Percentiles rank a stretch among this genome's conserved stretches.
phyloP scores from a whole-genome alignment of 2,888 invertebrate species.

The Pterobdella sp. region DNA sequence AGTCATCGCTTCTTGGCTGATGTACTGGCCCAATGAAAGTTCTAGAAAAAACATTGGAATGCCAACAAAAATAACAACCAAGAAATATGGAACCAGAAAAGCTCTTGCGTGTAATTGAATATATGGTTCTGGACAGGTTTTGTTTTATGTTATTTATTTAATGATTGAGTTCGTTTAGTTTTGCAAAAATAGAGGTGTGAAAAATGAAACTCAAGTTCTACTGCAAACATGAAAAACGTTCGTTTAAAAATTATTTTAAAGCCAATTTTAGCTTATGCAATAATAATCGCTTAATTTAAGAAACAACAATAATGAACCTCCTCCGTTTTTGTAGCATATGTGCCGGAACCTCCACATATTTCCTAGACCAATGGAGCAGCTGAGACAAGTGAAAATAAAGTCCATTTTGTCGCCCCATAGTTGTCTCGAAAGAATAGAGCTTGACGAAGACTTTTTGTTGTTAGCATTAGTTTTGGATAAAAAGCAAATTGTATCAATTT shows the following conservation, averaged over 20 bases:
- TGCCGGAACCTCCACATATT: constrained; percentile 22
- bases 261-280: too few species aligned
- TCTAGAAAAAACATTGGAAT: constrained; percentile 99
- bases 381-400: constrained; percentile 18
- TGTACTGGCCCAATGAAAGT: constrained; percentile 89
- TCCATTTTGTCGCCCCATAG: constrained; percentile 19
- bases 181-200: too few species aligned
- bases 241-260: too few species aligned
- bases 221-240: too few species aligned
- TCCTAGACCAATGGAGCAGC: constrained; percentile 13
- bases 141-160: too few species aligned
- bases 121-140: too few species aligned
- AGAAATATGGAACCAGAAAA: constrained; percentile 89
- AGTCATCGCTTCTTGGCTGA: constrained; percentile 90
- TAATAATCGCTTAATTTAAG: too few species aligned
- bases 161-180: too few species aligned
- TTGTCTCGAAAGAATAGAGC: constrained; percentile 13
- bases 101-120: constrained; percentile 65
- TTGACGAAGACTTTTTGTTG: too few species aligned
- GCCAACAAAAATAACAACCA: constrained; percentile 85
- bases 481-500: too few species aligned
- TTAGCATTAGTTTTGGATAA: too few species aligned
- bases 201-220: too few species aligned
- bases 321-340: constrained; percentile 25
- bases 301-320: constrained; percentile 7